Evolutionary conservation across 2,888 invertebrate species (phyloP), one percentile per base, ranked within the genome.

Genomic region (Apeira syringaria): DNA sequence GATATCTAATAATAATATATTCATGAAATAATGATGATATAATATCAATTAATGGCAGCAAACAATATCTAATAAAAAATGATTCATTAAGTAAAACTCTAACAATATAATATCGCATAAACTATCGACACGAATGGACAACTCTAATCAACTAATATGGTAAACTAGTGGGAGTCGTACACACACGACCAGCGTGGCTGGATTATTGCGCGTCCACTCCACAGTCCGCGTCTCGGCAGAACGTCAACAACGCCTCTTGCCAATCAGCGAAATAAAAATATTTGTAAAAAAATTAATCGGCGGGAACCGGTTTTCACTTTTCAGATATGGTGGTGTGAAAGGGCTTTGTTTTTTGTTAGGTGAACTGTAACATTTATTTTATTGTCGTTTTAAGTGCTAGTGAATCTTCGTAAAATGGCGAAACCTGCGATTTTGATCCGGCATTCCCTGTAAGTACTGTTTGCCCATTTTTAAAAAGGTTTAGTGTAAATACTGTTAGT

Each of bases 381-480:
- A 18, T 29, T 9, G 15, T 1, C 1, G 5, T 7, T 12, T 7
- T 9, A 36, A 40, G 44, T 46, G 18, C 36, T 58, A 47, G 50
- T 45, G 32, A n/a, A n/a, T n/a, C 26, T 51, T 15, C 32, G 50
- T 35, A 77, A 15, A 20, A 20, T 77, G 76, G 61, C 74, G 33
- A 77, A 75, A 49, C 53, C 75, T 8, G 58, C 69, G 5, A 39
- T 71, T 29, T 42, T 77, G 25, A 52, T 76, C 34, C 76, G 76
- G 6, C 73, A 76, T 54, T 59, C 71, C 0, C 27, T 77, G 76
- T 77, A 52, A 83, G 83, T 77, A 15, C 15, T n/a, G n/a, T n/a
- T n/a, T n/a, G n/a, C n/a, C n/a, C n/a, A n/a, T n/a, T n/a, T n/a
- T n/a, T n/a, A n/a, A n/a, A n/a, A n/a, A n/a, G n/a, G n/a, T n/a